These are phyloP conservation scores for Psylliodes chrysocephalus DNA, from an alignment of 2,888 invertebrate species.

Conservation along the genomic window DNA sequence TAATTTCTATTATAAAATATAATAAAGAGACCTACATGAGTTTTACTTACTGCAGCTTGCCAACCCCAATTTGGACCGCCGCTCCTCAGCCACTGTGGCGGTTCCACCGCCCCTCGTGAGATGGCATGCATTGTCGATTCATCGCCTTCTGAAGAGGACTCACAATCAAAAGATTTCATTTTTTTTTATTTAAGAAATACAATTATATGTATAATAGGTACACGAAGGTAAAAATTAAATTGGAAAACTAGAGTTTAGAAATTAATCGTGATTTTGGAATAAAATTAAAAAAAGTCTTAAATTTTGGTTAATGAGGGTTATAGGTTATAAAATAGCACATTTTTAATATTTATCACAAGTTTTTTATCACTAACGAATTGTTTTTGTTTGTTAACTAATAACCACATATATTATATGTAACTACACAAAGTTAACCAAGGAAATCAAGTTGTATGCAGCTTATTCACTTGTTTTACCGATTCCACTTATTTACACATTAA, in stretches of 20 bases:
- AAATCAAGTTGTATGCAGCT: not conserved
- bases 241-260: no score
- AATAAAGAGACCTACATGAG: not conserved
- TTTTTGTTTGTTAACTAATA: no score
- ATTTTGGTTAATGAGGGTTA: not conserved
- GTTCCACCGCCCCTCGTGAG: conserved; percentile 60
- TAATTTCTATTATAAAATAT: no score
- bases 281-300: no score
- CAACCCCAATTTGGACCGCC: conserved; percentile 61
- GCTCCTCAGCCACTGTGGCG: conserved; percentile 61
- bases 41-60: conserved; percentile 58
- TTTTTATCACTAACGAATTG: conserved; percentile 1
- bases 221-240: no score
- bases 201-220: no score
- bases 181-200: no score
- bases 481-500: not conserved
- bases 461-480: not conserved
- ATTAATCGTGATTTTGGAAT: no score
- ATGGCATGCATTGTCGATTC: conserved; percentile 63
- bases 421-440: no score
- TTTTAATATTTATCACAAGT: conserved; percentile 7
- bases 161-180: conserved; percentile 65
- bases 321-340: conserved; percentile 11
- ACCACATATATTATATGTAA: no score
- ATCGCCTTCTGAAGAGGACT: conserved; percentile 63